Conservation (phyloP, 2,888 invertebrate genomes). For the Anagyrus pseudococci region DNA sequence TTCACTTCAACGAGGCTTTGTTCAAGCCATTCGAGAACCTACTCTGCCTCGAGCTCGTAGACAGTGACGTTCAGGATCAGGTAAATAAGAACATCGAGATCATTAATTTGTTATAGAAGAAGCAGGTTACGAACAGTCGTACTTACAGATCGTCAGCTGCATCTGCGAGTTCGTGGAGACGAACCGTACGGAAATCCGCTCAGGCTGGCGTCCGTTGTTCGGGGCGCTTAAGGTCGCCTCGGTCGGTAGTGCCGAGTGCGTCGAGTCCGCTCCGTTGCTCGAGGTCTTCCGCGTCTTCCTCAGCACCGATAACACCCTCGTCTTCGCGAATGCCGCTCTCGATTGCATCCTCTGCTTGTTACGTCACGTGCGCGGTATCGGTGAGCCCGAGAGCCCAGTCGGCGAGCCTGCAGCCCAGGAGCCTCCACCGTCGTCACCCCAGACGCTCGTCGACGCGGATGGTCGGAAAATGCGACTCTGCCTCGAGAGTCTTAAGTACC, state of each 20-base stretch:
- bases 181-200: slow-evolving; percentile 89
- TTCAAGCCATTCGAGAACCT: slow-evolving; percentile 96
- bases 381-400: slow-evolving; percentile 63
- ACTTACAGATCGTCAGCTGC: slow-evolving; percentile 85
- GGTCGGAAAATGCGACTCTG: slow-evolving; percentile 65
- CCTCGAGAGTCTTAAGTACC: slow-evolving; percentile 82
- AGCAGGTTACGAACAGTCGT: not conserved
- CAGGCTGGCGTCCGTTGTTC: slow-evolving; percentile 96
- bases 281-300: slow-evolving; percentile 96
- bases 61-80: slow-evolving; percentile 85
- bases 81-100: too few species aligned
- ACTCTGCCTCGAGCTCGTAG: slow-evolving; percentile 90
- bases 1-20: slow-evolving; percentile 94
- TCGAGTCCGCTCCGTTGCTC: slow-evolving; percentile 75
- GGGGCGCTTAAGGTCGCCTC: slow-evolving; percentile 87
- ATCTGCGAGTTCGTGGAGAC: slow-evolving; percentile 96
- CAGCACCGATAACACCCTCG: slow-evolving; percentile 89
- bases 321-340: slow-evolving; percentile 92
- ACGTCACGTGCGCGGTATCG: slow-evolving; percentile 77
- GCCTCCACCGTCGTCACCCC: too few species aligned
- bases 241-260: slow-evolving; percentile 70
- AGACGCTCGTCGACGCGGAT: slow-evolving; percentile 41
- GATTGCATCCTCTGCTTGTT: slow-evolving; percentile 92
- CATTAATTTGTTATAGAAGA: too few species aligned
- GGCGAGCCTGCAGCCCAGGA: slow-evolving; percentile 57